Conservation (phyloP, 2,797 vertebrate species). For the Muscicapa comitata region DNA sequence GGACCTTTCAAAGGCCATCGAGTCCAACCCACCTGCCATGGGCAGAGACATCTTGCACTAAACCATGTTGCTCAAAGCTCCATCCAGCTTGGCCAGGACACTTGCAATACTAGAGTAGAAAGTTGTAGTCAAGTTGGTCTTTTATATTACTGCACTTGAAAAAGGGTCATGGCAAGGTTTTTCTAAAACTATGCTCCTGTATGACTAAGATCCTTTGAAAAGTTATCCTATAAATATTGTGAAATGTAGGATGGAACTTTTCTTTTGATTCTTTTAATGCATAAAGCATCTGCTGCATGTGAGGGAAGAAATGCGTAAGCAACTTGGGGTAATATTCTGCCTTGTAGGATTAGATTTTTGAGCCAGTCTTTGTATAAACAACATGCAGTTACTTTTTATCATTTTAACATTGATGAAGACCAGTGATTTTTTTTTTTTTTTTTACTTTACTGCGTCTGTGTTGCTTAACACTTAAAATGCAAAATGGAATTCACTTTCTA, state of each 20-base stretch:
- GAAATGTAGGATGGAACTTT: background rate
- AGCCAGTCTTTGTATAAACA: background rate
- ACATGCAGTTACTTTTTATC: background rate
- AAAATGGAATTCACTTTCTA: background rate
- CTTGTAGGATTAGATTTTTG: background rate
- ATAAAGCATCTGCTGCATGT: background rate
- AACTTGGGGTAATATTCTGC: background rate
- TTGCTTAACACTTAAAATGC: background rate
- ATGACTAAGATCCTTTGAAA: background rate
- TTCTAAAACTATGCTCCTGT: background rate
- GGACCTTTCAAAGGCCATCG: background rate
- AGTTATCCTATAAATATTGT: background rate
- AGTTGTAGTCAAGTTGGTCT: background rate
- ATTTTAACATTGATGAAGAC: background rate
- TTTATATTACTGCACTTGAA: background rate
- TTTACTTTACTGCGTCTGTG: background rate
- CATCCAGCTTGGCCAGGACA: background rate
- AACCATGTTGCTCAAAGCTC: background rate
- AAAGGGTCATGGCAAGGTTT: background rate
- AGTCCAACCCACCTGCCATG: background rate
- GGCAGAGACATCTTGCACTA: background rate
- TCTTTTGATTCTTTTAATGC: background rate
- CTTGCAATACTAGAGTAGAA: background rate
- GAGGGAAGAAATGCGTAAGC: background rate
- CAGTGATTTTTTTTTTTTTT: slow-evolving; percentile 41